These are phyloP conservation scores for Contarinia nasturtii DNA, from an alignment of 1,140 invertebrate genomes.

Conservation along the genomic window DNA sequence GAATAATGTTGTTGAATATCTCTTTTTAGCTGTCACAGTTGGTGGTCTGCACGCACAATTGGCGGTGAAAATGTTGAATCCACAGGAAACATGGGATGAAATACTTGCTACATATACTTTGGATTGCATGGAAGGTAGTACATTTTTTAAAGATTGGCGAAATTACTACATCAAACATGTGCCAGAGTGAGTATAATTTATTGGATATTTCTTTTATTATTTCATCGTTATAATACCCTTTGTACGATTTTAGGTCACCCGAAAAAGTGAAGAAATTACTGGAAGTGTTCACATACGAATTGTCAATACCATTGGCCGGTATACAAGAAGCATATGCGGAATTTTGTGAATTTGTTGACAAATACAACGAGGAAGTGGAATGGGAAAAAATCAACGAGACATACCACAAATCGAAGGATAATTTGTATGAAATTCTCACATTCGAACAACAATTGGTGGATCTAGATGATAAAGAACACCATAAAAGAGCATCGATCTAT, in stretches of 20 bases:
- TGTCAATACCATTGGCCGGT: slow-evolving; percentile 20
- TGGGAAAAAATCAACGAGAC: slow-evolving; percentile 6
- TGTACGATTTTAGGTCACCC: neutral
- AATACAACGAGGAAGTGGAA: neutral
- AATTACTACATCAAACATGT: neutral
- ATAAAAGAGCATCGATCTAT: slow-evolving; percentile 13
- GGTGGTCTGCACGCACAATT: slow-evolving; percentile 6
- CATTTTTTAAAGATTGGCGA: slow-evolving; percentile 7
- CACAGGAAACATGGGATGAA: slow-evolving; percentile 7
- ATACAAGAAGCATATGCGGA: slow-evolving; percentile 24
- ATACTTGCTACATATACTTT: slow-evolving; percentile 7
- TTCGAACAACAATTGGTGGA: slow-evolving; percentile 16
- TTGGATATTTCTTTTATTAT: neutral
- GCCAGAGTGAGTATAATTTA: neutral
- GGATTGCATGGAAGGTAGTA: slow-evolving; percentile 6
- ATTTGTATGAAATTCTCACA: slow-evolving; percentile 12
- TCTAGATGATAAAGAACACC: slow-evolving; percentile 10
- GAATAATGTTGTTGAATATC: neutral
- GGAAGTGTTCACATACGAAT: slow-evolving; percentile 17
- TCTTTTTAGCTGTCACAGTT: slow-evolving; percentile 4
- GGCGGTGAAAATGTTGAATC: slow-evolving; percentile 2
- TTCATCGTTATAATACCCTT: neutral
- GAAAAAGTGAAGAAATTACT: slow-evolving; percentile 12
- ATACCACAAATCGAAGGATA: slow-evolving; percentile 8
- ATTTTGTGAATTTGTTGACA: slow-evolving; percentile 12